Base-by-base conservation (phyloP, 2,797 vertebrate species). In the Phoeniculus purpureus region DNA sequence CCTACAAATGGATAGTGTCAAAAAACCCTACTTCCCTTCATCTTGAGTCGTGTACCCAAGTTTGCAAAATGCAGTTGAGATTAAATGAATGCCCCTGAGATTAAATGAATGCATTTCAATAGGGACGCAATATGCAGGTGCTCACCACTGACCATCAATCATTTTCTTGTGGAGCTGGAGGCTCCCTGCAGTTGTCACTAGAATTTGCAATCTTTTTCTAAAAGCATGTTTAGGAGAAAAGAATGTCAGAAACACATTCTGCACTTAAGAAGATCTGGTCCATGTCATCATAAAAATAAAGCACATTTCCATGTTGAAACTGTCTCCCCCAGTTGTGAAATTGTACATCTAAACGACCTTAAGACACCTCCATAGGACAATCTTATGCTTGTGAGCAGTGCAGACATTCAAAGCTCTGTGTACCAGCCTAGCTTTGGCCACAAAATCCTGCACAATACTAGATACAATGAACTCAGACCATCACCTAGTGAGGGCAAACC, bases 81-180 rank as follows among this genome's bases (percentile, higher is more conserved):
- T 91, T 77, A 82, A 96, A 89, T 45, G 51, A 88, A 82, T 71
- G 37, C 78, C 90, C 66, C 74, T 59, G 90, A 92, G 94, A 92
- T 50, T 32, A 73, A 87, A 70, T 26, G 52, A 81, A 80, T 78
- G 74, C 59, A 66, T 92, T 94, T 89, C 62, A 47, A 77, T 55
- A 61, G 27, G 60, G 71, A 82, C 4, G 7, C 50, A 58, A 87
- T 85, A 50, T 65, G 81, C 55, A 77, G 86, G 92, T 96, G 68
- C 52, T 80, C 87, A 81, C 32, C 29, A 29, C 61, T 52, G 78
- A 56, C 72, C 83, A 93, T 85, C 91, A 85, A 90, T 93, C 83
- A 85, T 75, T 91, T 91, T 70, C 71, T 73, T 90, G 88, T 86
- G 72, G 84, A 85, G 81, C 68, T 85, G 59, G 52, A 89, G 75